A percentile compares a stretch with the other conserved stretches of the same genome.
These are phyloP conservation scores for Ladona fulva DNA, from an alignment of 1,140 invertebrate genomes.

Conservation along the genomic window DNA sequence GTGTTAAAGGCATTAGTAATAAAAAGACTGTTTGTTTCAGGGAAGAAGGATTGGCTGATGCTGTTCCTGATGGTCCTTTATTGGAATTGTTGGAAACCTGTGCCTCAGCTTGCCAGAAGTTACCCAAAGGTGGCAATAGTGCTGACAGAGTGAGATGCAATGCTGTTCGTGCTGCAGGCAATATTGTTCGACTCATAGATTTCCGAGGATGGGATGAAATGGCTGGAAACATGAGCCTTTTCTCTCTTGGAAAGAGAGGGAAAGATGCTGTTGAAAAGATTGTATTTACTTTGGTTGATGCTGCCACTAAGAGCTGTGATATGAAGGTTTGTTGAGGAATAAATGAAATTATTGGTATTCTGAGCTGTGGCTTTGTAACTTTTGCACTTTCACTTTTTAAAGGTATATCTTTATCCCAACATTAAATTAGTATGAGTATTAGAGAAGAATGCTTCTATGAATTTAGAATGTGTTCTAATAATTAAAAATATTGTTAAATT, in stretches of 20 bases:
- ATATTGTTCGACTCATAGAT: conserved; percentile 57
- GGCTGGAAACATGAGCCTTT: background rate
- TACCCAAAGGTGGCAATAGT: background rate
- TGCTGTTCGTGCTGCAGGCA: conserved; percentile 68
- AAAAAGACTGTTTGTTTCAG: conserved; percentile 29
- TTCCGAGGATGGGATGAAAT: conserved; percentile 37
- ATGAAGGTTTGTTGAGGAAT: conserved; percentile 74
- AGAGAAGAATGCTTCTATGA: no score
- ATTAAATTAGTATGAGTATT: no score
- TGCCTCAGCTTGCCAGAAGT: conserved; percentile 44
- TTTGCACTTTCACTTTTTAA: no score
- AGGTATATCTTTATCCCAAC: no score
- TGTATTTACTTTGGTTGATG: conserved; percentile 52
- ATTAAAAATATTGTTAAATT: no score
- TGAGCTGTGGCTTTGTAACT: no score
- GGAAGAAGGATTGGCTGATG: conserved; percentile 46
- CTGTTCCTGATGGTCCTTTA: conserved; percentile 56
- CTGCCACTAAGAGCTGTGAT: conserved; percentile 53
- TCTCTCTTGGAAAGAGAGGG: background rate
- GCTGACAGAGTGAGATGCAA: conserved; percentile 55
- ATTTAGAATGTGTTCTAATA: no score
- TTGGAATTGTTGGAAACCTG: conserved; percentile 55
- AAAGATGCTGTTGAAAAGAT: conserved; percentile 40
- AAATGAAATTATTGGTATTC: no score
- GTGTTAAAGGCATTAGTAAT: no score